These are phyloP conservation scores for Ptychadena robeensis DNA, from an alignment of 2,797 vertebrate genomes.

Conservation along the genomic window DNA sequence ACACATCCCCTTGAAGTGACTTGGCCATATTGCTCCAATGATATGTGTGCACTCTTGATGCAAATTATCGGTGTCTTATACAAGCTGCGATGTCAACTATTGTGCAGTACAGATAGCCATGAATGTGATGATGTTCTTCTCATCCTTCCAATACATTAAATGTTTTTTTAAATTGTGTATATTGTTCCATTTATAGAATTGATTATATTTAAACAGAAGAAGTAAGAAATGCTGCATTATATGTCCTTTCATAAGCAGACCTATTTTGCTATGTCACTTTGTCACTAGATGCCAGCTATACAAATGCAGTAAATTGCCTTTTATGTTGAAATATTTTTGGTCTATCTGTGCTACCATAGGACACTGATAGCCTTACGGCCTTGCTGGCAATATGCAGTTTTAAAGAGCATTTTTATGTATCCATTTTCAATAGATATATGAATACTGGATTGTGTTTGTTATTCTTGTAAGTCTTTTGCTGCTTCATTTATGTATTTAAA, in stretches of 20 bases:
- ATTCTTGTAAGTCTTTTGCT: slow-evolving; percentile 19
- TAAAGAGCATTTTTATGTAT: background rate
- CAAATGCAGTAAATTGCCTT: slow-evolving; percentile 4
- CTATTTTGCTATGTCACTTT: slow-evolving; percentile 2
- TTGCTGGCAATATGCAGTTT: slow-evolving; percentile 7
- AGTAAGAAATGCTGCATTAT: background rate
- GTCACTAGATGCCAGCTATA: slow-evolving; percentile 12
- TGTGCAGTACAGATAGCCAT: slow-evolving; percentile 23
- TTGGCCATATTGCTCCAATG: background rate
- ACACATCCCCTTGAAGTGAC: slow-evolving; percentile 3
- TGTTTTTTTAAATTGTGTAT: background rate
- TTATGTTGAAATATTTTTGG: slow-evolving; percentile 7
- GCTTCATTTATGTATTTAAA: slow-evolving; percentile 47
- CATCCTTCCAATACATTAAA: slow-evolving; percentile 4
- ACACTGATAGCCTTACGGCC: background rate
- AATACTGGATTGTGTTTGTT: background rate
- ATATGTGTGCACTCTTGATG: slow-evolving; percentile 14
- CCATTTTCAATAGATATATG: slow-evolving; percentile 3
- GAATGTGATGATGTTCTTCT: slow-evolving; percentile 25
- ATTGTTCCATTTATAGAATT: background rate
- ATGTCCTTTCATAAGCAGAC: slow-evolving; percentile 3
- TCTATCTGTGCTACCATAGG: background rate
- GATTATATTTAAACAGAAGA: background rate
- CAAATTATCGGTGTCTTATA: background rate
- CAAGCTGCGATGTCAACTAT: slow-evolving; percentile 14